These are phyloP conservation scores for Frieseomelitta varia DNA, from an alignment of 1,140 invertebrate genomes.

Conservation along the genomic window DNA sequence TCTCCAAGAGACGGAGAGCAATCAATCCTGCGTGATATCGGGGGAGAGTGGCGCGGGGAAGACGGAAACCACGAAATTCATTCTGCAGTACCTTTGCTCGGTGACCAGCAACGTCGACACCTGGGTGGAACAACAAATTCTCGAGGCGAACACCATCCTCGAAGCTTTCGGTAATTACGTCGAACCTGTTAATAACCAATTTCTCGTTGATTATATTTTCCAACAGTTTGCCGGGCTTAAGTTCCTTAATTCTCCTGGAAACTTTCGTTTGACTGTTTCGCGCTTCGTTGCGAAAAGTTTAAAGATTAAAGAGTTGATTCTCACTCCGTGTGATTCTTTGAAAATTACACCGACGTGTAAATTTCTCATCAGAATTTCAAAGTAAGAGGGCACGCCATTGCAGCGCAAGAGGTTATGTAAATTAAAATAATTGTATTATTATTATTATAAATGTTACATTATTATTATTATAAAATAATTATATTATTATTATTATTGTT, in stretches of 20 bases:
- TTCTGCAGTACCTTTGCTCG: slow-evolving; percentile 96
- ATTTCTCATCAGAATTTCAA: too few species aligned
- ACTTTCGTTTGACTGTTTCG: too few species aligned
- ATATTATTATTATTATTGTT: too few species aligned
- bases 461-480: too few species aligned
- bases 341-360: too few species aligned
- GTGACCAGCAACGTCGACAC: slow-evolving; percentile 94
- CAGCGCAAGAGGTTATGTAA: too few species aligned
- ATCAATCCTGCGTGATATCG: slow-evolving; percentile 97
- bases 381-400: too few species aligned
- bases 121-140: slow-evolving; percentile 96
- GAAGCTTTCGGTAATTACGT: slow-evolving; percentile 92
- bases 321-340: too few species aligned
- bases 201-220: background rate
- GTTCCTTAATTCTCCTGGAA: background rate
- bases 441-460: too few species aligned
- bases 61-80: slow-evolving; percentile 97
- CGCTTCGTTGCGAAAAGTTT: too few species aligned
- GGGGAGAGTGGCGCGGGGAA: slow-evolving; percentile 99
- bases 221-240: background rate
- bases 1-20: slow-evolving; percentile 83
- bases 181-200: slow-evolving; percentile 13
- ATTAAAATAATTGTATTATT: too few species aligned
- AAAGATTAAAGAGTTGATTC: too few species aligned
- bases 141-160: slow-evolving; percentile 96